phyloP scores from a whole-genome alignment of 1,140 invertebrate genomes.

The Bombus confusus region DNA sequence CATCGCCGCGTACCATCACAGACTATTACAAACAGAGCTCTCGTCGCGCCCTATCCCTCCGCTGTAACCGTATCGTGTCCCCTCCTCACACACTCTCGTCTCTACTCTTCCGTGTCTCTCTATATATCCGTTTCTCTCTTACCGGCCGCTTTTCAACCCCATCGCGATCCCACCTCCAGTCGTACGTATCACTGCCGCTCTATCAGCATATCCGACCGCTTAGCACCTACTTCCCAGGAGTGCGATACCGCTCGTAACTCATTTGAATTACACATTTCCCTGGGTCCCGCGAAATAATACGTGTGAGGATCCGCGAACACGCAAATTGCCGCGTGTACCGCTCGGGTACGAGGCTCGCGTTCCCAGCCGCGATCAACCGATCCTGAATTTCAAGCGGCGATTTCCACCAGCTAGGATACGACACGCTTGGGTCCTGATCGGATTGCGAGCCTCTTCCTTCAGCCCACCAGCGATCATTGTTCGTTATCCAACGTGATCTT shows the following conservation, averaged over 20 bases:
- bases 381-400: constrained; percentile 41
- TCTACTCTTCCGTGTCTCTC: not conserved
- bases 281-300: constrained; percentile 71
- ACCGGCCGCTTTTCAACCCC: constrained; percentile 71
- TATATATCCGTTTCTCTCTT: constrained; percentile 7
- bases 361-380: constrained; percentile 50
- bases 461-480: not conserved
- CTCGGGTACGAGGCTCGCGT: not conserved
- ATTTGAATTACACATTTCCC: constrained; percentile 82
- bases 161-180: constrained; percentile 75
- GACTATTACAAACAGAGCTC: constrained; percentile 78
- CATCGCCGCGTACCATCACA: constrained; percentile 79
- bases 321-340: constrained; percentile 53
- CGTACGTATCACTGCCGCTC: constrained; percentile 76
- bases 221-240: constrained; percentile 82
- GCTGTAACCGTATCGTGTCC: constrained; percentile 28
- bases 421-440: constrained; percentile 57
- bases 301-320: constrained; percentile 62
- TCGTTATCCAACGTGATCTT: not conserved
- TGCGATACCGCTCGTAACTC: constrained; percentile 81
- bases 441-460: constrained; percentile 26
- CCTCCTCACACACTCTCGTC: not conserved
- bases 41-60: constrained; percentile 62
- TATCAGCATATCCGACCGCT: constrained; percentile 82
- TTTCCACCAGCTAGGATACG: constrained; percentile 53